Evolutionary conservation across 2,797 vertebrate species (phyloP), one percentile per base, ranked within the genome.

Genomic region (Epinephelus awoara): DNA sequence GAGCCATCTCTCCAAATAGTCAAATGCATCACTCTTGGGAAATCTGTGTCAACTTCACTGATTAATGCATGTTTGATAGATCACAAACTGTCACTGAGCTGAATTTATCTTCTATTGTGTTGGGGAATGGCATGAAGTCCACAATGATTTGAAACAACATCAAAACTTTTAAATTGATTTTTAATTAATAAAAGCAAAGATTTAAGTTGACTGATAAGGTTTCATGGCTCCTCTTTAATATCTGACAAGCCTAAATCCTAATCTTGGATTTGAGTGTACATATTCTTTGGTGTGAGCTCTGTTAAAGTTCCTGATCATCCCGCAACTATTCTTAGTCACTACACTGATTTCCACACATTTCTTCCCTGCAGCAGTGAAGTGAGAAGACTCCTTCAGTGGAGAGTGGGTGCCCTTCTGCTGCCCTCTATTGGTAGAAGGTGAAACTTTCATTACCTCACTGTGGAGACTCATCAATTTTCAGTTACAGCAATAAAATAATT

Each of bases 351-450:
- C 34, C 21, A 27, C 23, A 47, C 13, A 2, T 51, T 49, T 63
- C 21, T 34, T 55, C 21, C 17, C 9, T 49, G 3, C 50, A 56
- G 51, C 54, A 25, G 51, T 40, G 54, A 72, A 59, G 59, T 29
- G 1, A 7, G 8, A 38, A 29, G 21, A 25, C 2, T 44, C 44
- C 11, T 9, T 77, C 25, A 71, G 51, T 47, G 9, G 2, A 59
- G 15, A 49, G 55, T 21, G 42, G 6, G 17, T 14, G 54, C 47
- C 34, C 51, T n/a, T 29, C 62, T 77, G 90, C 92, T 92, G 91
- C 93, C 93, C 93, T 91, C 93, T 93, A 34, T 85, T 86, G 93
- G 91, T 18, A 3, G 29, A 87, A n/a, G 14, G 19, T 17, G 14
- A 12, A 56, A 79, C 47, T 23, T 14, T 29, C 29, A 59, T 3